These are phyloP conservation scores for Microtus oregoni DNA, from an alignment of 2,113 vertebrate species.

Conservation along the genomic window DNA sequence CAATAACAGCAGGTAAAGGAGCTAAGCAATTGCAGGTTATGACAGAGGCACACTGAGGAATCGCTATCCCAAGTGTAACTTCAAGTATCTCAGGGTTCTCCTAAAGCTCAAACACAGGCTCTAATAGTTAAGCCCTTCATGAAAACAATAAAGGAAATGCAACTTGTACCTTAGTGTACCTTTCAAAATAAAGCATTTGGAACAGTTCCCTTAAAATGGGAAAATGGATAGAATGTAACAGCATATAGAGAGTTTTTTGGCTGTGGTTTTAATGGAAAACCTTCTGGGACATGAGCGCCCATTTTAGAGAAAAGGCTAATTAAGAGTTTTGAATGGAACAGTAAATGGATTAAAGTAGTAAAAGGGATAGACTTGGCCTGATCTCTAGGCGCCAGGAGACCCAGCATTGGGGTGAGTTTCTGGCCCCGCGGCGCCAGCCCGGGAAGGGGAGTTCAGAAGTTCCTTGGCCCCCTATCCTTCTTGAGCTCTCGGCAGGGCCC, in stretches of 20 bases:
- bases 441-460: too few species aligned
- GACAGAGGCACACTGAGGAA: neutral
- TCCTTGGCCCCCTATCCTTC: too few species aligned
- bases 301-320: neutral
- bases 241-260: neutral
- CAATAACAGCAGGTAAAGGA: neutral
- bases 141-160: neutral
- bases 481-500: too few species aligned
- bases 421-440: too few species aligned
- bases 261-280: neutral
- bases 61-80: neutral
- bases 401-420: too few species aligned
- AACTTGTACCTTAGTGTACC: neutral
- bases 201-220: neutral
- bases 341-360: neutral
- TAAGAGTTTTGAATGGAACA: neutral
- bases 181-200: neutral
- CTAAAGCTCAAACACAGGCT: neutral
- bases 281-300: neutral
- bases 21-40: neutral
- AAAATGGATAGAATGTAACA: neutral
- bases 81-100: neutral
- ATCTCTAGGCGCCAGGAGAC: too few species aligned
- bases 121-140: neutral
- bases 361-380: too few species aligned